Base-by-base conservation (phyloP, 2,888 invertebrate species). In the Fabriciana adippe region DNA sequence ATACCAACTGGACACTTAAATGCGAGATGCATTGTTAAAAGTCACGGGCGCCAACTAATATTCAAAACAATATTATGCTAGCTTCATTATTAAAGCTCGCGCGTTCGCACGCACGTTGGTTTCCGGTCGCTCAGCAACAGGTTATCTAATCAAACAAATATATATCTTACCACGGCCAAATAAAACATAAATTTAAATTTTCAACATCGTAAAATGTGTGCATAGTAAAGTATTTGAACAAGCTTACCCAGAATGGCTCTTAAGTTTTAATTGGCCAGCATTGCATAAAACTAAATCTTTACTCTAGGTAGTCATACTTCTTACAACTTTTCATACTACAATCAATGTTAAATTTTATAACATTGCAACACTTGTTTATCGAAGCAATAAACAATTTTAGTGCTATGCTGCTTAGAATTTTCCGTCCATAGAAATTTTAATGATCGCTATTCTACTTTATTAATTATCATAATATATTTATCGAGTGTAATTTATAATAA, bases 191-290 rank as follows among this genome's bases (percentile, higher is more conserved):
- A 78, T 75, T 82, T 50, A 71, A 68, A 60, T 26, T 63, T 18
- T 48, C 8, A 8, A 6, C 21, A 18, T 47, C 21, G 53, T 61
- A 41, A 67, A 64, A 65, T 72, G 67, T 72, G 66, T 65, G 75
- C 70, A 67, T 69, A 64, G 66, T 69, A 72, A 70, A 76, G 75
- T 76, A 75, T 76, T 76, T 76, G 72, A 73, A 75, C 70, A 74
- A 66, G 71, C 74, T 64, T 71, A 71, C 63, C 70, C 70, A 68
- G 74, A 74, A 75, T 75, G 74, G 69, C 75, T 76, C 75, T 75
- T 76, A 81, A 81, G 79, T 79, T 78, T 81, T 88, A 88, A 89
- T 88, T 89, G 85, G 85, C 87, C 84, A 86, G 86, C 87, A 87
- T 70, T 67, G 61, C 66, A 59, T 64, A 69, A 48, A 69, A 54